Evolutionary conservation across 2,113 vertebrate genomes (phyloP).

Genomic region (Sebastes schlegelii): DNA sequence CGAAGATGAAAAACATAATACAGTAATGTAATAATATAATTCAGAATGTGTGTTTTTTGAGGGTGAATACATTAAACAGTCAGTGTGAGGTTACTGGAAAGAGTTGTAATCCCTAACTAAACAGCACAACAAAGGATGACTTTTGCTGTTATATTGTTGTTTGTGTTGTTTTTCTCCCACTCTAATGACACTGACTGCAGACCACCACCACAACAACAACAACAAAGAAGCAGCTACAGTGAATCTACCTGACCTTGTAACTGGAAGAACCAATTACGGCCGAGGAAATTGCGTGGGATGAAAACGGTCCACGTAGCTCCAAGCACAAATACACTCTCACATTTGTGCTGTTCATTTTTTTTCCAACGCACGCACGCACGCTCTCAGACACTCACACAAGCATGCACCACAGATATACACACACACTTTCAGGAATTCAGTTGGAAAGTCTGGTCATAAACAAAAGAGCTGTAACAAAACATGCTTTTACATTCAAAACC

Average conservation of each 20-base stretch:
- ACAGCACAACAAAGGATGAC: neutral
- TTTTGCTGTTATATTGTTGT: conserved; percentile 8
- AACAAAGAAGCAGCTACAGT: neutral
- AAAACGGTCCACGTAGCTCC: conserved; percentile 18
- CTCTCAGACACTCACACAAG: conserved; percentile 1
- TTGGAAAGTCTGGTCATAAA: conserved; percentile 46
- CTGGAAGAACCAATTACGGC: conserved; percentile 41
- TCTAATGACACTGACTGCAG: conserved; percentile 26
- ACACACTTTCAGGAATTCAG: conserved; percentile 51
- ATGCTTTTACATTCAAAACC: conserved; percentile 34
- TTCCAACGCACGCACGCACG: neutral
- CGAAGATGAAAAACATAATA: no score
- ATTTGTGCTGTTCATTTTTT: conserved; percentile 15
- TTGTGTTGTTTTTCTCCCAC: conserved; percentile 1
- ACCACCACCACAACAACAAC: conserved; percentile 3
- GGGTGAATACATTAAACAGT: neutral
- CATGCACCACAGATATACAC: conserved; percentile 16
- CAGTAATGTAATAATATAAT: no score
- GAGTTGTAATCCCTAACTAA: conserved; percentile 11
- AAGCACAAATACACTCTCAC: conserved; percentile 12
- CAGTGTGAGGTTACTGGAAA: neutral
- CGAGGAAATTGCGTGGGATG: conserved; percentile 19
- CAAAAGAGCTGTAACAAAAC: conserved; percentile 55
- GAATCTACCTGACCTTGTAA: conserved; percentile 34
- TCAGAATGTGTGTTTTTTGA: neutral